Conservation (phyloP, 2,888 invertebrate genomes). For the Mimachlamys varia region DNA sequence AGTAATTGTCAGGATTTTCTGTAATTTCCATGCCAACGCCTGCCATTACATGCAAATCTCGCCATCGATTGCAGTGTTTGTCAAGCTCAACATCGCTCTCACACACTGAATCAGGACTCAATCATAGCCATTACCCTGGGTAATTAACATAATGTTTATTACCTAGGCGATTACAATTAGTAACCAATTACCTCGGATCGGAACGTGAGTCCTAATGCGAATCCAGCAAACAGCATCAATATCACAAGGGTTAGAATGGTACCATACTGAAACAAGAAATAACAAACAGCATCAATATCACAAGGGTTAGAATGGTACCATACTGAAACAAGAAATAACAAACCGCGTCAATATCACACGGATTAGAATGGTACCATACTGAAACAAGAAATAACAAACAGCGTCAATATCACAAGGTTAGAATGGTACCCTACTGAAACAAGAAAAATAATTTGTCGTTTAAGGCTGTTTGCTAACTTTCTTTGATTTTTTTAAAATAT, state of each 20-base stretch:
- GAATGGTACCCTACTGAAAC: slow-evolving; percentile 75
- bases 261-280: slow-evolving; percentile 70
- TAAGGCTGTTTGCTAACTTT: neutral
- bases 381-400: slow-evolving; percentile 63
- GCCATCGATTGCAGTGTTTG: neutral
- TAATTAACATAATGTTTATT: slow-evolving; percentile 36
- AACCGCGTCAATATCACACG: slow-evolving; percentile 69
- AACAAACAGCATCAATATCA: slow-evolving; percentile 68
- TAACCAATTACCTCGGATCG: slow-evolving; percentile 67
- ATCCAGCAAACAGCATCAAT: slow-evolving; percentile 69
- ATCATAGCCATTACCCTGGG: neutral
- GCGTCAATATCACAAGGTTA: slow-evolving; percentile 69
- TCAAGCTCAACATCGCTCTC: neutral
- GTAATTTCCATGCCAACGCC: neutral
- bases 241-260: slow-evolving; percentile 72
- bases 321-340: slow-evolving; percentile 67
- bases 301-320: slow-evolving; percentile 71
- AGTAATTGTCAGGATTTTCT: neutral
- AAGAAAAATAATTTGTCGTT: slow-evolving; percentile 6
- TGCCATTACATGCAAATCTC: slow-evolving; percentile 17
- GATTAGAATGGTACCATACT: slow-evolving; percentile 74
- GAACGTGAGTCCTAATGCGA: slow-evolving; percentile 72
- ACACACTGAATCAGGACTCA: neutral
- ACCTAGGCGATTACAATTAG: slow-evolving; percentile 20
- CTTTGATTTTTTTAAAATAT: too few relatives aligned